A percentile compares a stretch with the other conserved stretches of the same genome.
phyloP scores from a whole-genome alignment of 2,113 vertebrate species.

The Chascanopsetta lugubris region DNA sequence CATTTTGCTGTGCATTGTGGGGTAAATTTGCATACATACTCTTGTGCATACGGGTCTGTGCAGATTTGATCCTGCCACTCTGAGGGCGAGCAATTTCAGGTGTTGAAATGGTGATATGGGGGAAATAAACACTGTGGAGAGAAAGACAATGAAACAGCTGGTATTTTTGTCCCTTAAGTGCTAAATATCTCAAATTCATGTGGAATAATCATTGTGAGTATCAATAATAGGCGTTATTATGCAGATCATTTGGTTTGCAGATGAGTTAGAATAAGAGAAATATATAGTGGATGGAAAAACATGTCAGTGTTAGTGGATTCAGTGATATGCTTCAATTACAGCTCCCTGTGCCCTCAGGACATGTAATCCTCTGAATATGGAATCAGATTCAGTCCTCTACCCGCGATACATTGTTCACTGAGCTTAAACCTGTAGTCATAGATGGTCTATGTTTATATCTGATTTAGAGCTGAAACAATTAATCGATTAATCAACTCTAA shows the following conservation, averaged over 20 bases:
- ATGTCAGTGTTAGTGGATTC: conserved; percentile 43
- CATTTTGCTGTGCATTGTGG: conserved; percentile 25
- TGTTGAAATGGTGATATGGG: neutral
- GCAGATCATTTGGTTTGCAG: neutral
- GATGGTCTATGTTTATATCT: too few relatives aligned
- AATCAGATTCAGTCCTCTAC: conserved; percentile 29
- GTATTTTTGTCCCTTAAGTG: neutral
- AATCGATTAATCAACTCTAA: too few relatives aligned
- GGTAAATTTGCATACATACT: conserved; percentile 21
- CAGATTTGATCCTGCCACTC: neutral
- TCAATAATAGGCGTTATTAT: neutral
- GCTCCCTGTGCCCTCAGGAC: conserved; percentile 48
- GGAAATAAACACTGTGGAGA: neutral
- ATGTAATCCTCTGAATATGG: conserved; percentile 52
- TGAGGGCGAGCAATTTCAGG: neutral
- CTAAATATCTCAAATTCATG: neutral
- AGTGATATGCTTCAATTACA: conserved; percentile 59
- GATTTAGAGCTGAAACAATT: too few relatives aligned
- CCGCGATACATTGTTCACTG: conserved; percentile 31
- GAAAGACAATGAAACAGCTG: neutral
- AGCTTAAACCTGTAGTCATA: neutral
- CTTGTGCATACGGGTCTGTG: neutral
- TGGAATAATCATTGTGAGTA: neutral
- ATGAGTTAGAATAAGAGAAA: conserved; percentile 2
- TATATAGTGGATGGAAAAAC: conserved; percentile 41